phyloP scores from a whole-genome alignment of 2,888 invertebrate genomes.

The Caenorhabditis angaria region DNA sequence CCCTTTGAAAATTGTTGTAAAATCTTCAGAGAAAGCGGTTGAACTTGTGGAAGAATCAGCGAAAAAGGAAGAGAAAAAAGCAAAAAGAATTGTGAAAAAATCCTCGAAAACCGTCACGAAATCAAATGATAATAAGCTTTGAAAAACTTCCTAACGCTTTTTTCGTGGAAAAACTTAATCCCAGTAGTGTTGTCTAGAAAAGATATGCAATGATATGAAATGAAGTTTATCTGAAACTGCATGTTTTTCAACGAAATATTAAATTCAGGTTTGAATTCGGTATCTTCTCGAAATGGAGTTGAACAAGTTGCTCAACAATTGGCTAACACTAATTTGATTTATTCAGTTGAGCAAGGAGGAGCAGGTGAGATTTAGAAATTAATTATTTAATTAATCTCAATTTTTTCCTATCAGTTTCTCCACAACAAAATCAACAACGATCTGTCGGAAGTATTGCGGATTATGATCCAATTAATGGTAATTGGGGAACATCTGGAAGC shows the following conservation, averaged over 20 bases:
- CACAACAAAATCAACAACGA: conserved; percentile 30
- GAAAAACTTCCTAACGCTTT: not conserved
- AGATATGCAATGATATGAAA: not conserved
- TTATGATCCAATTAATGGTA: conserved; percentile 90
- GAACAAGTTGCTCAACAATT: not conserved
- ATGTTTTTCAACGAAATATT: not conserved
- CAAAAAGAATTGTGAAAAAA: conserved; percentile 5
- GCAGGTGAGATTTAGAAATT: conserved; percentile 27
- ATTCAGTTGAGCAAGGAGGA: conserved; percentile 42
- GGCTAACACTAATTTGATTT: conserved; percentile 32
- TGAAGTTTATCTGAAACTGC: not conserved
- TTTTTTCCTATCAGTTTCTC: conserved; percentile 4
- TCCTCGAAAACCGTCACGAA: not conserved
- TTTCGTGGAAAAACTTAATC: not conserved
- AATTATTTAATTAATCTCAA: not conserved
- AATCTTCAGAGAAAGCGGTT: not conserved
- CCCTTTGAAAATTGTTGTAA: not conserved
- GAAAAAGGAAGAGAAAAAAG: not conserved
- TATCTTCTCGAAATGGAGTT: not conserved
- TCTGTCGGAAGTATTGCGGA: conserved; percentile 71
- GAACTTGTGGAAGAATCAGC: not conserved
- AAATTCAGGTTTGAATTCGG: not conserved
- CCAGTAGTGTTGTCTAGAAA: not conserved
- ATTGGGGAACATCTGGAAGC: conserved; percentile 81
- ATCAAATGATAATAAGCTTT: not conserved